Base-by-base conservation (phyloP, 2,113 vertebrate species). In the Cyprinodon variegatus region DNA sequence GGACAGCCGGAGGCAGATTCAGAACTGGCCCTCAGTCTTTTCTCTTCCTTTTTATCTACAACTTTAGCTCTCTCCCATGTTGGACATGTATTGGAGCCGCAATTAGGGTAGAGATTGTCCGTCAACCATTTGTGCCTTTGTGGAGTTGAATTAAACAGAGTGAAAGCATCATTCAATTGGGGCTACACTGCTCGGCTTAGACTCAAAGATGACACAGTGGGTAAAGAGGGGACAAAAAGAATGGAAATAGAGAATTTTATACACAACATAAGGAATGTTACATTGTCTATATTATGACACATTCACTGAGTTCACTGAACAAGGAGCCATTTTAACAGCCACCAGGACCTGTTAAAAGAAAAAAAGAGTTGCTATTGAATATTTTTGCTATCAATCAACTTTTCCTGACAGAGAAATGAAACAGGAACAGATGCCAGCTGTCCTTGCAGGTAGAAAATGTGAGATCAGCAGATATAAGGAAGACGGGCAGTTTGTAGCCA, bases 1-100 rank as follows among this genome's bases (percentile, higher is more conserved):
- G 89, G 89, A 90, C 89, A 87, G 82, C 84, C 87, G 84, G 77
- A 86, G 83, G 90, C 86, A 70, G 77, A 82, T 80, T 72, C 79
- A 79, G 68, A 77, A 67, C 81, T 77, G 86, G 85, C 76, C 83
- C 78, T 83, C 40, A 68, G 78, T 80, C 78, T 69, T 82, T 77
- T 79, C 66, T 62, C 41, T 65, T 68, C n/a, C 39, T 74, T 86
- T 74, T 76, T 65, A 78, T 79, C 50, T 73, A 76, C 53, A 65
- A 68, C 72, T 79, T 60, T 22, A 39, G 41, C 61, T 74, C 72
- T 38, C 37, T 72, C 83, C 66, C 70, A 65, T 61, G 37, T 40
- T 78, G 81, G 40, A 72, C 74, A 29, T 76, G 73, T 45, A 67
- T 41, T 68, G 70, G 22, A 61, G 82, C 83, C 70, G 75, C 78